Evolutionary conservation across 2,888 invertebrate species (phyloP).

Genomic region (Tetanocera ferruginea): DNA sequence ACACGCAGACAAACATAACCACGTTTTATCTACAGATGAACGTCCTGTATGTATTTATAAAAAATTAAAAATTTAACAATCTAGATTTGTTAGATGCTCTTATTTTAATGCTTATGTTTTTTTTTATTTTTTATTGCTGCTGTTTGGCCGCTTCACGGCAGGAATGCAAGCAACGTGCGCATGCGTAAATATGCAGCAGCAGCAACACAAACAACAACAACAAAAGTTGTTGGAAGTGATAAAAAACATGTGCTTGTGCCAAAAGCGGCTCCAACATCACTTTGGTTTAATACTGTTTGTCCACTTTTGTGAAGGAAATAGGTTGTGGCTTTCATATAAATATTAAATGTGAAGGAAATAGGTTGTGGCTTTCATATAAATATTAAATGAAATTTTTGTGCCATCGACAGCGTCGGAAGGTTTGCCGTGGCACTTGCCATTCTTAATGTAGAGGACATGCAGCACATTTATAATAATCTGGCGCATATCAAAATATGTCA

Average conservation of each 20-base stretch:
- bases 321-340: constrained; percentile 40
- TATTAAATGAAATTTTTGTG: constrained; percentile 35
- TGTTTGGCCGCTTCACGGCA: not conserved
- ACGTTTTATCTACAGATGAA: not conserved
- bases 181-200: constrained; percentile 1
- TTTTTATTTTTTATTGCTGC: constrained; percentile 53
- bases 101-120: constrained; percentile 54
- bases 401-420: constrained; percentile 43
- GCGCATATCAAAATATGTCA: constrained; percentile 57
- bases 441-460: constrained; percentile 52
- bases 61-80: constrained; percentile 1
- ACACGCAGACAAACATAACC: not conserved
- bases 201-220: constrained; percentile 33
- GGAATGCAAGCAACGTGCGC: constrained; percentile 41
- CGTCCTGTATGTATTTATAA: not conserved
- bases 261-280: not conserved
- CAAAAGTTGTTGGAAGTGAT: constrained; percentile 45
- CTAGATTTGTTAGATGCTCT: not conserved
- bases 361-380: constrained; percentile 40
- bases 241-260: constrained; percentile 35
- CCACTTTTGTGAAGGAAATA: not conserved
- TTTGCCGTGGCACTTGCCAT: not conserved
- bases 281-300: not conserved
- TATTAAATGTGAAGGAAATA: constrained; percentile 43
- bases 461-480: constrained; percentile 58